These are phyloP conservation scores for Pteromalus puparum DNA, from an alignment of 1,140 invertebrate genomes.

Conservation along the genomic window DNA sequence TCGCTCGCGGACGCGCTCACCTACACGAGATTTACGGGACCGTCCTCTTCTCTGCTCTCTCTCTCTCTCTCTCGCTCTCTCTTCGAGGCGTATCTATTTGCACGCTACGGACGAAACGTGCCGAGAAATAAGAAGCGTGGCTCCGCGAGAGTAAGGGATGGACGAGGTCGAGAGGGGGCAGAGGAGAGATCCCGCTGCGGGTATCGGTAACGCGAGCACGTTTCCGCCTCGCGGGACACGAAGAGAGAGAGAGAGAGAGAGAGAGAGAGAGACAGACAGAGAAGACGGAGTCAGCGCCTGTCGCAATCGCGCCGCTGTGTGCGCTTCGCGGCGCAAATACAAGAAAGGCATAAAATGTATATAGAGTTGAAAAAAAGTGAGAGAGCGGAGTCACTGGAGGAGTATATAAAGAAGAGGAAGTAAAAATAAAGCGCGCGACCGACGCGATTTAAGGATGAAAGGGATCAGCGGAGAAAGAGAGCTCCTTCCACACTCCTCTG, in stretches of 20 bases:
- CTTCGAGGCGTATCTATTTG: constrained; percentile 26
- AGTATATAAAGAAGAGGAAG: neutral
- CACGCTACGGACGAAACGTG: constrained; percentile 38
- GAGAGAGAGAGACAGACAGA: neutral
- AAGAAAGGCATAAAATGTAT: neutral
- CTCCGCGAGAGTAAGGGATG: neutral
- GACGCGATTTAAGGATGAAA: constrained; percentile 25
- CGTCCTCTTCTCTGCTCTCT: neutral
- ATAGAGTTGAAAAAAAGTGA: neutral
- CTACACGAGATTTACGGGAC: constrained; percentile 16
- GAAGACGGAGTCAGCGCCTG: neutral
- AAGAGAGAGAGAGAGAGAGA: neutral
- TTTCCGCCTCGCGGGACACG: constrained; percentile 29
- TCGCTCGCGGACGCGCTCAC: neutral
- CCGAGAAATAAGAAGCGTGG: constrained; percentile 33
- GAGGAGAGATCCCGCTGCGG: neutral
- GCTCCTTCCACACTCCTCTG: neutral
- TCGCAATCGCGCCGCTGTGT: neutral
- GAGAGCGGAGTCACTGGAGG: neutral
- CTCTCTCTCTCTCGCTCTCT: neutral
- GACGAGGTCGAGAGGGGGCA: neutral
- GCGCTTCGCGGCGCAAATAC: constrained; percentile 7
- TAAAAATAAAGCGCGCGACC: constrained; percentile 4
- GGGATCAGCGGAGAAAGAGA: constrained; percentile 6
- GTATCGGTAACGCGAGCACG: constrained; percentile 41